These are phyloP conservation scores for Saguinus midas DNA, from an alignment of 2,113 vertebrate species.

Conservation along the genomic window DNA sequence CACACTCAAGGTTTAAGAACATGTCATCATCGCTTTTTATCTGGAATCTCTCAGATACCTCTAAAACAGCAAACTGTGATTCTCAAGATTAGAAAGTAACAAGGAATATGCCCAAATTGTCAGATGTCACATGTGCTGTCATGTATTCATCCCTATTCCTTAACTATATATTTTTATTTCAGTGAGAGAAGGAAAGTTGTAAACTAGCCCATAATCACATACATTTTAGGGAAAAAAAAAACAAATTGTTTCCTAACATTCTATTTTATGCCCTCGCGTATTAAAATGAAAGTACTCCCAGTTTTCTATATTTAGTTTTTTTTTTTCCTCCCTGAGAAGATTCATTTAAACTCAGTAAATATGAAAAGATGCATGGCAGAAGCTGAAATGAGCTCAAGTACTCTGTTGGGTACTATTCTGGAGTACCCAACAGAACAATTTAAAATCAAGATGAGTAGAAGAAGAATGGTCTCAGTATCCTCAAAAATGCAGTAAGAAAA, in stretches of 20 bases:
- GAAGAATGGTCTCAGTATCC: neutral
- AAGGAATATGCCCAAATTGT: neutral
- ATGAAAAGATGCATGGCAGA: neutral
- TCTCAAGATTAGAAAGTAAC: slow-evolving; percentile 28
- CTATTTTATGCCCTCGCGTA: neutral
- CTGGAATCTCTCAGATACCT: slow-evolving; percentile 65
- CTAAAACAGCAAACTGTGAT: slow-evolving; percentile 9
- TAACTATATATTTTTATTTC: neutral
- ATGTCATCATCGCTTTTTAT: slow-evolving; percentile 33
- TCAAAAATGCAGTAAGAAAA: neutral
- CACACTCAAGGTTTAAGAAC: slow-evolving; percentile 89
- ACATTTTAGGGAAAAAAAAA: neutral
- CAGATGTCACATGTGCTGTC: neutral
- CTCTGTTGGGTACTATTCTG: neutral
- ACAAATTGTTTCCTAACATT: neutral
- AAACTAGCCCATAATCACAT: neutral
- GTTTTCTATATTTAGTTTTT: neutral
- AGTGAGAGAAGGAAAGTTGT: neutral
- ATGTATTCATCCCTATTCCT: neutral
- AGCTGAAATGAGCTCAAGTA: neutral
- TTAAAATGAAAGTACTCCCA: neutral
- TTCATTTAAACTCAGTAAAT: neutral
- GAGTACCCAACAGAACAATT: neutral
- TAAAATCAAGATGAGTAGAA: neutral
- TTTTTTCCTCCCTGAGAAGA: neutral